A percentile compares a stretch with the other conserved stretches of the same genome.
Evolutionary conservation across 2,888 invertebrate species (phyloP).

Genomic region (Amorpha juglandis): DNA sequence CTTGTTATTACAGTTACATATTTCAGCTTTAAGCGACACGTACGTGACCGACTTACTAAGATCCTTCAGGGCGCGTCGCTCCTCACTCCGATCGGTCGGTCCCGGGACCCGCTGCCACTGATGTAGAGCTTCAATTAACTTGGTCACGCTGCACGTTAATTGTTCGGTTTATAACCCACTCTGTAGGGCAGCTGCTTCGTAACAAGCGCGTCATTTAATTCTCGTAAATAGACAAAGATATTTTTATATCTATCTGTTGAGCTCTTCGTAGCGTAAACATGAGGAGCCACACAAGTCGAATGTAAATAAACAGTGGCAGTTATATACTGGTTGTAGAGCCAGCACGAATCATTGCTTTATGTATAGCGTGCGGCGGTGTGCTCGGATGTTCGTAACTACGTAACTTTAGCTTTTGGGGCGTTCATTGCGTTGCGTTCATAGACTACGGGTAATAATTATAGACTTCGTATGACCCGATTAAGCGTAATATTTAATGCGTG

Average conservation of each 20-base stretch:
- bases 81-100: slow-evolving; percentile 38
- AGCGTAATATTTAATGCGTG: too few species aligned
- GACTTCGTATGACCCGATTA: too few species aligned
- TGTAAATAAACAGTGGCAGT: slow-evolving; percentile 70
- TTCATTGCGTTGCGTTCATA: background rate
- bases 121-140: slow-evolving; percentile 55
- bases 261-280: slow-evolving; percentile 74
- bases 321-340: slow-evolving; percentile 51
- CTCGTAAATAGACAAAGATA: slow-evolving; percentile 82
- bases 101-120: slow-evolving; percentile 42
- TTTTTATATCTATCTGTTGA: slow-evolving; percentile 81
- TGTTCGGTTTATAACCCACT: slow-evolving; percentile 80
- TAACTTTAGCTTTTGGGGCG: background rate
- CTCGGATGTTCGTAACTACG: too few species aligned
- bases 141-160: slow-evolving; percentile 69
- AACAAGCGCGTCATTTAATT: slow-evolving; percentile 79
- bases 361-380: slow-evolving; percentile 11
- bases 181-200: slow-evolving; percentile 79
- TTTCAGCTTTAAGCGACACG: slow-evolving; percentile 67
- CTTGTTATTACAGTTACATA: slow-evolving; percentile 78
- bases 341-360: slow-evolving; percentile 38
- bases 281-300: slow-evolving; percentile 68
- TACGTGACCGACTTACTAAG: slow-evolving; percentile 54
- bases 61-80: slow-evolving; percentile 46
- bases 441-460: too few species aligned